Conservation (phyloP, 2,888 invertebrate genomes). For the Gerris lacustris region DNA sequence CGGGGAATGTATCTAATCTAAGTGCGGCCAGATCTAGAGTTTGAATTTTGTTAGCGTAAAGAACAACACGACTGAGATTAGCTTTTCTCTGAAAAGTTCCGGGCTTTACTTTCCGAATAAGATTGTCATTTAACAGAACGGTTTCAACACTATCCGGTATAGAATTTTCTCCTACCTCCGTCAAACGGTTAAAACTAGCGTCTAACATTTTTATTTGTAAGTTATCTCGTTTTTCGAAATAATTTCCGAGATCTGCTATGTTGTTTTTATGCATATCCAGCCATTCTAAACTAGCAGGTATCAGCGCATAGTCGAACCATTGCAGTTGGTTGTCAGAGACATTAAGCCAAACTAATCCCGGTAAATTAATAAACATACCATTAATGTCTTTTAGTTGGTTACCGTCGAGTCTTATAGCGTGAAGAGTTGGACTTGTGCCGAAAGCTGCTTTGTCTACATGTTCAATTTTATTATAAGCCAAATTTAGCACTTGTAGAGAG, state of each 20-base stretch:
- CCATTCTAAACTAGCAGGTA: slow-evolving; percentile 79
- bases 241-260: slow-evolving; percentile 75
- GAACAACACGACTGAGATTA: slow-evolving; percentile 72
- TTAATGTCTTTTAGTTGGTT: slow-evolving; percentile 81
- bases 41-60: slow-evolving; percentile 76
- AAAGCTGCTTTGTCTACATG: slow-evolving; percentile 74
- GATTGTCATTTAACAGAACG: slow-evolving; percentile 79
- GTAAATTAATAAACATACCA: slow-evolving; percentile 75
- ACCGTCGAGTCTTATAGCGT: slow-evolving; percentile 75
- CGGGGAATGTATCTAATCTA: slow-evolving; percentile 59
- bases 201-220: slow-evolving; percentile 67
- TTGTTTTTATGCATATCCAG: slow-evolving; percentile 82
- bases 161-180: slow-evolving; percentile 65
- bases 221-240: slow-evolving; percentile 71
- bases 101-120: slow-evolving; percentile 64
- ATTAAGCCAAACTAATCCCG: slow-evolving; percentile 73
- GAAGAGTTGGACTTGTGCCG: slow-evolving; percentile 63
- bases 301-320: slow-evolving; percentile 87
- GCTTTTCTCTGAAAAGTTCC: slow-evolving; percentile 78
- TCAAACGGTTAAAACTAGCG: slow-evolving; percentile 78
- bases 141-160: slow-evolving; percentile 80
- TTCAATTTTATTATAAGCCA: slow-evolving; percentile 79
- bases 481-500: slow-evolving; percentile 70
- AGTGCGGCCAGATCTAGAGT: slow-evolving; percentile 70
- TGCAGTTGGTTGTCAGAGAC: slow-evolving; percentile 81